Percentiles rank a stretch among this genome's conserved stretches.
These are phyloP conservation scores for Meleagris gallopavo DNA, from an alignment of 2,113 vertebrate species.

Conservation along the genomic window DNA sequence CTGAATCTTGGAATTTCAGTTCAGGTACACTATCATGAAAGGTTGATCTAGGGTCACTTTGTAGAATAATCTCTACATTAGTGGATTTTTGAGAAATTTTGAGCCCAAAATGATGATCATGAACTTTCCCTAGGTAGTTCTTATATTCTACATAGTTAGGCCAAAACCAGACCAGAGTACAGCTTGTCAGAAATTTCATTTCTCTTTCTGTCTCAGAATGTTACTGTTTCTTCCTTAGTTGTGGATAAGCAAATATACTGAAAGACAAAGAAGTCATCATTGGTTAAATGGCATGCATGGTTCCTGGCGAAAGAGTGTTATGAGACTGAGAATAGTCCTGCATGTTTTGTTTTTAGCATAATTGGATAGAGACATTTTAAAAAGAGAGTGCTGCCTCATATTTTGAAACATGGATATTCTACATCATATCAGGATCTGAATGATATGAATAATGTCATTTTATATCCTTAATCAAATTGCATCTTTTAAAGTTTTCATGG, in stretches of 20 bases:
- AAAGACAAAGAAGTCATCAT: neutral
- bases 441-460: neutral
- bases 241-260: neutral
- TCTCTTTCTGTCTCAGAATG: neutral
- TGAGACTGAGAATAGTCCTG: neutral
- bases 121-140: neutral
- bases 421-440: slow-evolving; percentile 11
- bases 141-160: neutral
- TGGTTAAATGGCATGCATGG: neutral
- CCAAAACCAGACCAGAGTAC: neutral
- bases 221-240: neutral
- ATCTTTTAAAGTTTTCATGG: neutral
- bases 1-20: neutral
- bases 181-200: neutral
- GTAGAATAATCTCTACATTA: neutral
- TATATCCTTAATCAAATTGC: neutral
- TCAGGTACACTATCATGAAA: neutral
- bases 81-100: neutral
- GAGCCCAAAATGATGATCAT: neutral
- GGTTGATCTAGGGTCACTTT: neutral
- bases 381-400: neutral
- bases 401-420: neutral
- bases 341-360: neutral
- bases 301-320: neutral
- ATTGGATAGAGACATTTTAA: slow-evolving; percentile 15